Evolutionary conservation across 92 coral and sea anemone genomes (phyloP), one percentile per base, ranked within the genome.

Genomic region (Metridium senile): DNA sequence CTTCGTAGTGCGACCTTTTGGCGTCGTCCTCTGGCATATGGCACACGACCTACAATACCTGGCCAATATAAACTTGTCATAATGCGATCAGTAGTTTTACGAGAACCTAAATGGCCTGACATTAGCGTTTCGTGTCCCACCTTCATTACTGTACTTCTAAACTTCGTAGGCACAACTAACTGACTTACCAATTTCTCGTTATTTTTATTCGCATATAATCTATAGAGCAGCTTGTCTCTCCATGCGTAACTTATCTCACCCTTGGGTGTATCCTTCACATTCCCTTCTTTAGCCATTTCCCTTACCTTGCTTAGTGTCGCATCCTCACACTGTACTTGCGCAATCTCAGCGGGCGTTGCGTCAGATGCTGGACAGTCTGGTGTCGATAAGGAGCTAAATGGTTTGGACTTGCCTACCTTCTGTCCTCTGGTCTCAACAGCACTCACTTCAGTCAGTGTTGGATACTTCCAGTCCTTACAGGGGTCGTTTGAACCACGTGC

Each of bases 61-160:
- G 82, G 87, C 82, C 92, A 82, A 51, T 85, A 66, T 58, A 85
- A 85, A 11, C 56, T 43, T 25, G 78, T 56, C 32, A 64, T 22
- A 10, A 85, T 61, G 26, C 71, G 75, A 25, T 85, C 89, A 0
- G 77, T 45, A 1, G 89, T 85, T 39, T 86, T 82, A 77, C 83
- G 73, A 0, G 71, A 28, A 3, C 90, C 90, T 81, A 85, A 49
- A 20, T 88, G 86, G 1, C 82, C 87, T 62, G 84, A 89, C 88
- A 87, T 87, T 6, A 72, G 1, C 0, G 88, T 70, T 32, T 69
- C 82, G 18, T 80, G 89, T 25, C 88, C 89, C 21, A 84, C 25
- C 47, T 80, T 76, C 83, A 80, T 84, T 0, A 88, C 46, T 16
- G 20, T 78, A 18, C 25, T 0, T 76, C 88, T 52, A 59, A 69